phyloP scores from a whole-genome alignment of 1,140 invertebrate species.

The Trissolcus basalis region DNA sequence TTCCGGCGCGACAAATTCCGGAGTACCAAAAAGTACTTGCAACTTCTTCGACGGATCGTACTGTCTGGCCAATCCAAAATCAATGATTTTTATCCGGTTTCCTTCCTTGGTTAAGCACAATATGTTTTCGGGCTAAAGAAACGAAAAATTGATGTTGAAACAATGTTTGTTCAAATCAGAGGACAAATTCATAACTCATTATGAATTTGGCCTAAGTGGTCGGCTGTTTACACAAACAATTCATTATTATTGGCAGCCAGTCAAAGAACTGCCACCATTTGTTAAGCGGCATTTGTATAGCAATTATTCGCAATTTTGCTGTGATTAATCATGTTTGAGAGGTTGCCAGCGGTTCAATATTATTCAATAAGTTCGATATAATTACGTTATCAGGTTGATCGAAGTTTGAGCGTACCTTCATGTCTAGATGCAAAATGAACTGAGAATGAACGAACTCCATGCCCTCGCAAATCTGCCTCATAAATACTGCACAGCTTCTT shows the following conservation, averaged over 20 bases:
- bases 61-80: constrained; percentile 95
- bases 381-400: neutral
- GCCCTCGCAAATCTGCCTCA: constrained; percentile 97
- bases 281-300: constrained; percentile 39
- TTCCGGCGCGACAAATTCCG: constrained; percentile 98
- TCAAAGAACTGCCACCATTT: constrained; percentile 28
- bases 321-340: constrained; percentile 36
- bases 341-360: constrained; percentile 20
- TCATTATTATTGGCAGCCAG: constrained; percentile 29
- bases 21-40: constrained; percentile 96
- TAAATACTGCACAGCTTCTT: constrained; percentile 94
- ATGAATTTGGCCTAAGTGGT: constrained; percentile 15
- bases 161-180: constrained; percentile 15
- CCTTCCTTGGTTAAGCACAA: constrained; percentile 95
- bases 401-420: constrained; percentile 84
- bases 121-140: constrained; percentile 95
- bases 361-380: too few relatives aligned
- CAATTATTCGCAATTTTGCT: constrained; percentile 39
- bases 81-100: constrained; percentile 98
- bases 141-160: constrained; percentile 40
- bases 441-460: constrained; percentile 96
- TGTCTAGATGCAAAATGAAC: constrained; percentile 95
- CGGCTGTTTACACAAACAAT: constrained; percentile 24
- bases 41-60: constrained; percentile 95
- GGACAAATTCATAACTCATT: constrained; percentile 28